phyloP scores from a whole-genome alignment of 1,140 invertebrate genomes.

The Tetranychus urticae region DNA sequence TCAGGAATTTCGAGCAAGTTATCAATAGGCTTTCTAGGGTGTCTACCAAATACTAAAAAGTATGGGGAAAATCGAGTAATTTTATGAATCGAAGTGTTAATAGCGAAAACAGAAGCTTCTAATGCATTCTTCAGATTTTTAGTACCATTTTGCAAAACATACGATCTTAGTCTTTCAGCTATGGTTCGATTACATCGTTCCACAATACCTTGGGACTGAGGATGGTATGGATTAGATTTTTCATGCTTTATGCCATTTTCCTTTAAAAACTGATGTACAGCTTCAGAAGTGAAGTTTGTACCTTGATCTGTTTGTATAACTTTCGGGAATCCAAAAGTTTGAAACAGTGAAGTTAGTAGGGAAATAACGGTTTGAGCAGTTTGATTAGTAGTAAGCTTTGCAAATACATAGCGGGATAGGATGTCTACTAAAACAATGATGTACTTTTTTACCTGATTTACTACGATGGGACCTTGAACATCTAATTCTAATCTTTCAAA shows the following conservation, averaged over 20 bases:
- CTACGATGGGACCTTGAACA: too few species aligned
- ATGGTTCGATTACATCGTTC: constrained; percentile 15
- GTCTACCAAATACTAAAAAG: neutral
- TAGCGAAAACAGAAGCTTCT: neutral
- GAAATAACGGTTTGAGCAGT: too few species aligned
- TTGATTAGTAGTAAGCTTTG: too few species aligned
- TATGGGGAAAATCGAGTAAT: neutral
- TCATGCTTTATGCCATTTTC: constrained; percentile 12
- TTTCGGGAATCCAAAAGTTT: neutral
- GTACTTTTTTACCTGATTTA: too few species aligned
- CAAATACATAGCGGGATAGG: too few species aligned
- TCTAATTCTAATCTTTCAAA: too few species aligned
- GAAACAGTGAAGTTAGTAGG: too few species aligned
- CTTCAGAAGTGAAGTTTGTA: constrained; percentile 15
- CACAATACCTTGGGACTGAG: constrained; percentile 16
- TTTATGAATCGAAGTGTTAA: neutral
- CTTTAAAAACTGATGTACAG: constrained; percentile 3
- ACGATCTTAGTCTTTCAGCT: neutral
- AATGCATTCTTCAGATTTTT: neutral
- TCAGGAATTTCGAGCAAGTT: neutral
- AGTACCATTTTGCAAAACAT: neutral
- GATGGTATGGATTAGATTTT: constrained; percentile 13
- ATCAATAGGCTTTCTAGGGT: neutral
- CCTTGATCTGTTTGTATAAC: neutral
- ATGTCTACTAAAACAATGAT: neutral